Conservation (phyloP, 2,888 invertebrate species). For the Mesoligia furuncula region DNA sequence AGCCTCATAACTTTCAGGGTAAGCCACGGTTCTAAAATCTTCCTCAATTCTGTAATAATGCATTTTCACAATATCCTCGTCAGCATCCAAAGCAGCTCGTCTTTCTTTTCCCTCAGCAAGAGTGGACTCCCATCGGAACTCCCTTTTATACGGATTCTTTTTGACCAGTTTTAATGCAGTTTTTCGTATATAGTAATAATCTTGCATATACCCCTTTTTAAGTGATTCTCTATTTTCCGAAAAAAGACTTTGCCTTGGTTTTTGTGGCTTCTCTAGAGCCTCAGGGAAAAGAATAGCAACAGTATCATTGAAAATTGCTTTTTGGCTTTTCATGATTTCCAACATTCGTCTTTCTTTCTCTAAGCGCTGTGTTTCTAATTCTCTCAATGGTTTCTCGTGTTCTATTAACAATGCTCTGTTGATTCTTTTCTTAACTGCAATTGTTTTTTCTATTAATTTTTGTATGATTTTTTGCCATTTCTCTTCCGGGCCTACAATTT, state of each 20-base stretch:
- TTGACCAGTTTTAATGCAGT: slow-evolving; percentile 81
- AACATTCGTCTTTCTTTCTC: slow-evolving; percentile 90
- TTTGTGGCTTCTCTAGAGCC: slow-evolving; percentile 86
- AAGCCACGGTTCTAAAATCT: slow-evolving; percentile 61
- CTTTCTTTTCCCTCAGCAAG: slow-evolving; percentile 89
- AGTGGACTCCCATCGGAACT: slow-evolving; percentile 91
- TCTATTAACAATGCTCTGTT: slow-evolving; percentile 91
- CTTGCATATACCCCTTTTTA: slow-evolving; percentile 80
- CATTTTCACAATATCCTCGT: slow-evolving; percentile 77
- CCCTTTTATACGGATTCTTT: slow-evolving; percentile 85
- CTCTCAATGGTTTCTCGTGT: slow-evolving; percentile 91
- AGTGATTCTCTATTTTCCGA: slow-evolving; percentile 81
- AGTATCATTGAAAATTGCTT: slow-evolving; percentile 92
- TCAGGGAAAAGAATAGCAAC: slow-evolving; percentile 92
- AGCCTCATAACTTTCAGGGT: neutral
- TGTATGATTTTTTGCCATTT: slow-evolving; percentile 92
- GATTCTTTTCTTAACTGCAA: slow-evolving; percentile 92
- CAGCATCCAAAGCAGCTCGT: slow-evolving; percentile 84
- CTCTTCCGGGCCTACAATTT: slow-evolving; percentile 85
- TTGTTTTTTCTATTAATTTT: slow-evolving; percentile 91
- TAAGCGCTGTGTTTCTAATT: slow-evolving; percentile 90
- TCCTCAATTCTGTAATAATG: slow-evolving; percentile 80
- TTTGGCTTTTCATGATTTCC: slow-evolving; percentile 90
- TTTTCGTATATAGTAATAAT: slow-evolving; percentile 78
- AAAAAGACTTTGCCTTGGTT: slow-evolving; percentile 83